Evolutionary conservation across 2,113 vertebrate genomes (phyloP).

Genomic region (Myotis davidii): DNA sequence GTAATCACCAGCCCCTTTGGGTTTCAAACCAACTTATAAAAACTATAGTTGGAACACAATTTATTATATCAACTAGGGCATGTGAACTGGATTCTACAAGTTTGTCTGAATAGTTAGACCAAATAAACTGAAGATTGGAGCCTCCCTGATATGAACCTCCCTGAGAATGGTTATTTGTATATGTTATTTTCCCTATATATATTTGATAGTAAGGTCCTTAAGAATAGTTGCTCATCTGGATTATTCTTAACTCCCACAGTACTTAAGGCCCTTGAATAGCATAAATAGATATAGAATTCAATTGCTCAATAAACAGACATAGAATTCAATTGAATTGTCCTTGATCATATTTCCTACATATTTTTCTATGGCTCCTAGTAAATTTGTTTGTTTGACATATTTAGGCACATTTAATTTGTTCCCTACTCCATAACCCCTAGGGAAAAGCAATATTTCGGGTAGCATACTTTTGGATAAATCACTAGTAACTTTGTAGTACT

Average conservation of each 20-base stretch:
- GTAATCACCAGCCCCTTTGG: neutral
- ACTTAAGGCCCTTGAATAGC: neutral
- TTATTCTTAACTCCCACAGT: neutral
- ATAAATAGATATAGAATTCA: neutral
- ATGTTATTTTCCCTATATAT: neutral
- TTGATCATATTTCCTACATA: conserved; percentile 17
- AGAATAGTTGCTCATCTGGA: neutral
- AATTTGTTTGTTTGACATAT: conserved; percentile 55
- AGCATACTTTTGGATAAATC: conserved; percentile 16
- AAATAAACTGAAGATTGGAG: neutral
- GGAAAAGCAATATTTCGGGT: conserved; percentile 39
- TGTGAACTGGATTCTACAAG: neutral
- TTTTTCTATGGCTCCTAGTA: neutral
- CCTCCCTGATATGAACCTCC: neutral
- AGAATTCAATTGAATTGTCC: neutral
- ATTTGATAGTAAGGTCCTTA: neutral
- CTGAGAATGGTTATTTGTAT: neutral
- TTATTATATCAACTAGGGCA: neutral
- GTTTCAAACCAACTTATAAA: neutral
- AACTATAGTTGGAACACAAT: conserved; percentile 11
- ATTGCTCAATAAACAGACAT: neutral
- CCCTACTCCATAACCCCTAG: neutral
- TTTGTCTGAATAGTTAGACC: neutral
- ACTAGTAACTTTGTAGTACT: conserved; percentile 27
- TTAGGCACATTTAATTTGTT: conserved; percentile 35